Evolutionary conservation across 23 tunicate species (phyloP), one percentile per base, ranked within the genome.

Genomic region (Trididemnum nubilum): DNA sequence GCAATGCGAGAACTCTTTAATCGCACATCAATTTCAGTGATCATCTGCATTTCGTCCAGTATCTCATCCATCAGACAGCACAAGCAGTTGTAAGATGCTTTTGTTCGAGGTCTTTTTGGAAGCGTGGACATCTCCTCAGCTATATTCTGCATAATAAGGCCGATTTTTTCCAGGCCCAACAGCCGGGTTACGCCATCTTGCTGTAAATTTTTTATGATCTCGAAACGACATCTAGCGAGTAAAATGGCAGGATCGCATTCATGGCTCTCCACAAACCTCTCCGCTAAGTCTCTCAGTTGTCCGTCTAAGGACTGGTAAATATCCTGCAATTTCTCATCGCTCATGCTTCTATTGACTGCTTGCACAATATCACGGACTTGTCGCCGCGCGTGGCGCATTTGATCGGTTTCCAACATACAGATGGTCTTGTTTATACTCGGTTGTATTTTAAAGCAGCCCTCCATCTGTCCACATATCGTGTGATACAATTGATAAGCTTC

Each of bases 401-500:
- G 74, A 30, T n/a, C 74, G 5, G 74, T 31, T 33, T 67, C 74
- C 2, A 67, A 5, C 74, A 67, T 3, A n/a, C 74, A 67, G 12
- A 67, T 7, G 21, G 74, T 24, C 25, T 67, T 67, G 22, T 67
- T 67, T 7, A 67, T 33, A 67, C 74, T 31, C 3, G 74, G 74
- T 67, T 24, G 38, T 3, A 67, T n/a, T 67, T 67, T 67, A 31
- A 33, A 67, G 74, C 74, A 67, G 12, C 74, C 74, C n/a, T 67
- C 74, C 74, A 67, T 31, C 74, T 67, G 74, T 12, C 38, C 38
- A 33, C 38, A 32, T 31, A 67, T 67, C 7, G 74, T 67, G 74
- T 67, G 74, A 33, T 67, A 67, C 21, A 67, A 33, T 24, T 67
- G 74, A 67, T 67, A 67, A 31, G 74, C 74, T 67, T 67, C 74